A percentile compares a stretch with the other conserved stretches of the same genome.
Conservation (phyloP, 2,888 invertebrate species). For the Phengaris arion region DNA sequence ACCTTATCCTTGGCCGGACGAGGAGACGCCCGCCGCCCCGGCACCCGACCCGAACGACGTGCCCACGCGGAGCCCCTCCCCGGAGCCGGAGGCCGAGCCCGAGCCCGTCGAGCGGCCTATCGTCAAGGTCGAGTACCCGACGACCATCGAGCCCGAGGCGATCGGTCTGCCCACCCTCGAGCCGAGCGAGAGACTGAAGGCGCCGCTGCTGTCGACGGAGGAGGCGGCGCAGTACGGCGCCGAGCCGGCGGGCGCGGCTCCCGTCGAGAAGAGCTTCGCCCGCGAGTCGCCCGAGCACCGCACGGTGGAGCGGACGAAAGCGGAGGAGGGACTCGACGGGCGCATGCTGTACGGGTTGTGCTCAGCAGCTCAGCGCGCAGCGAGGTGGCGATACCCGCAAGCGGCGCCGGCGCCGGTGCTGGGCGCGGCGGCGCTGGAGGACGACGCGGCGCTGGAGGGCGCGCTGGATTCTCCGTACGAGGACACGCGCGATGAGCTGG, state of each 20-base stretch:
- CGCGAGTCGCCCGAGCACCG: conserved; percentile 56
- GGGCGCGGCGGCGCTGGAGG: conserved; percentile 34
- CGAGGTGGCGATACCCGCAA: conserved; percentile 54
- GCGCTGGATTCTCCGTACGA: conserved; percentile 39
- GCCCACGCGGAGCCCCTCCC: conserved; percentile 32
- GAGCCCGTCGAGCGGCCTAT: conserved; percentile 23
- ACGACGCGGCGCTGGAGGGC: conserved; percentile 40
- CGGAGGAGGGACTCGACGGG: conserved; percentile 48
- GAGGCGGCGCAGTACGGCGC: conserved; percentile 49
- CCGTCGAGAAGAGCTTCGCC: conserved; percentile 45
- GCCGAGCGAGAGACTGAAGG: conserved; percentile 62
- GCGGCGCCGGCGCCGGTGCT: conserved; percentile 52
- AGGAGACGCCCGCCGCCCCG: conserved; percentile 54
- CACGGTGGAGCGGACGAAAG: conserved; percentile 70
- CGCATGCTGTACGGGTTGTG: conserved; percentile 52
- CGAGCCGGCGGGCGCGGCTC: conserved; percentile 36
- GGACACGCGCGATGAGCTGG: conserved; percentile 47
- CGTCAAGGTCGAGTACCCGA: conserved; percentile 36
- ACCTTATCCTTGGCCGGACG: conserved; percentile 61
- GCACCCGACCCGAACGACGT: conserved; percentile 42
- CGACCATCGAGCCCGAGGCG: conserved; percentile 43
- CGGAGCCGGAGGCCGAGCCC: conserved; percentile 24
- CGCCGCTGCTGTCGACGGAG: conserved; percentile 53
- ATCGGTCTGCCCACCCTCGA: conserved; percentile 50
- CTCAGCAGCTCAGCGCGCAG: conserved; percentile 42